A percentile compares a stretch with the other conserved stretches of the same genome.
Conservation (phyloP, 2,888 invertebrate species). For the Schizaphis graminum region DNA sequence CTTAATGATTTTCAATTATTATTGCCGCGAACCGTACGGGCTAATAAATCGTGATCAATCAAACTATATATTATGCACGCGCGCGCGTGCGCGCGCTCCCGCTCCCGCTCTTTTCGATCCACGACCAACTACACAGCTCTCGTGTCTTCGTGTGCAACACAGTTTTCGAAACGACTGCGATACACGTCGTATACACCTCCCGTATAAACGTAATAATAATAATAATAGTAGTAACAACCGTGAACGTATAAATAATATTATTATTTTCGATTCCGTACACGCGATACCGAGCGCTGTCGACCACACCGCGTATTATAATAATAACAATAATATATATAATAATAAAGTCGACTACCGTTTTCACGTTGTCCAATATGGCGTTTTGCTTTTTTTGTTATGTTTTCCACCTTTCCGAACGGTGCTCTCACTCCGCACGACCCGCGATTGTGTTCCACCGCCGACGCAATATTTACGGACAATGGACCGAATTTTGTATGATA, state of each 20-base stretch:
- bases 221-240: neutral
- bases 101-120: constrained; percentile 4
- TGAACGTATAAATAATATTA: neutral
- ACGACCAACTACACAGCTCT: neutral
- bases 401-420: constrained; percentile 22
- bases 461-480: constrained; percentile 46
- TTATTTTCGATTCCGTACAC: constrained; percentile 25
- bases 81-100: neutral
- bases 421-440: neutral
- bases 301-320: neutral
- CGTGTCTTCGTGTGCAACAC: neutral
- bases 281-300: neutral
- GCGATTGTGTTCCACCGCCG: neutral
- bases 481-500: constrained; percentile 21
- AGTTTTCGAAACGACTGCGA: neutral
- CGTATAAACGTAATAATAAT: neutral
- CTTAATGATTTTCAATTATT: constrained; percentile 65
- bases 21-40: constrained; percentile 58
- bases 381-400: neutral
- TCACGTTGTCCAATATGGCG: neutral
- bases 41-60: constrained; percentile 64
- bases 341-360: constrained; percentile 38
- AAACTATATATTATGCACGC: constrained; percentile 10
- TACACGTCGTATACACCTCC: neutral
- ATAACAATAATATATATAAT: neutral